phyloP scores from a whole-genome alignment of 2,888 invertebrate species.

The Dryocosmus kuriphilus region DNA sequence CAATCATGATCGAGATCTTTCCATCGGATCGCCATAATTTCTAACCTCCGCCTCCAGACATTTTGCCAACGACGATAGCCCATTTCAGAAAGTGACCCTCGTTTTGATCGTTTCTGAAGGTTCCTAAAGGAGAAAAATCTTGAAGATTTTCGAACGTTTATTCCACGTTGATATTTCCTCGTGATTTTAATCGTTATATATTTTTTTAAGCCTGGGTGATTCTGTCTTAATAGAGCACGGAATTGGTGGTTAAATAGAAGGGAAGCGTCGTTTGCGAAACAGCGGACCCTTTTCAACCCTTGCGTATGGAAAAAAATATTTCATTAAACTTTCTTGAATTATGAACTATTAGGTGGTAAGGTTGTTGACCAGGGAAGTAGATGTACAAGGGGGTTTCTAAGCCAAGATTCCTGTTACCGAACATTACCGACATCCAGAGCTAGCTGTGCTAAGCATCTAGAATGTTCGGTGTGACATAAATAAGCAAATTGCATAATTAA shows the following conservation, averaged over 20 bases:
- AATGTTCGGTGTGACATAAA: no score
- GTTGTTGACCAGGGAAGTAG: no score
- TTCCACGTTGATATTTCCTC: not conserved
- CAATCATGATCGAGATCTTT: constrained; percentile 37
- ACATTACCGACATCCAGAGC: no score
- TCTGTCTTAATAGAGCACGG: not conserved
- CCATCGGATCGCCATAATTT: constrained; percentile 36
- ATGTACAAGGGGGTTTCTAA: no score
- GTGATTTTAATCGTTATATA: constrained; percentile 8
- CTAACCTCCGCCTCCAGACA: constrained; percentile 19
- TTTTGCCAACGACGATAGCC: constrained; percentile 31
- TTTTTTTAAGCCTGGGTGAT: not conserved
- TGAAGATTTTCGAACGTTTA: not conserved
- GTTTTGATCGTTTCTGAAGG: constrained; percentile 23
- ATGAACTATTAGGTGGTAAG: no score
- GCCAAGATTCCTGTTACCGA: no score
- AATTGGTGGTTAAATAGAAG: not conserved
- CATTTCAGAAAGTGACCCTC: constrained; percentile 38
- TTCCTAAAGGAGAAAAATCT: constrained; percentile 16
- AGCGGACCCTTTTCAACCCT: not conserved
- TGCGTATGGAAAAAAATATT: no score
- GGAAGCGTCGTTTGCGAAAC: not conserved
- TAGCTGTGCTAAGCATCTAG: no score
- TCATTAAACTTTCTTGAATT: no score
- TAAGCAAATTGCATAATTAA: no score